phyloP scores from a whole-genome alignment of 1,140 invertebrate species.

The Musca vetustissima region DNA sequence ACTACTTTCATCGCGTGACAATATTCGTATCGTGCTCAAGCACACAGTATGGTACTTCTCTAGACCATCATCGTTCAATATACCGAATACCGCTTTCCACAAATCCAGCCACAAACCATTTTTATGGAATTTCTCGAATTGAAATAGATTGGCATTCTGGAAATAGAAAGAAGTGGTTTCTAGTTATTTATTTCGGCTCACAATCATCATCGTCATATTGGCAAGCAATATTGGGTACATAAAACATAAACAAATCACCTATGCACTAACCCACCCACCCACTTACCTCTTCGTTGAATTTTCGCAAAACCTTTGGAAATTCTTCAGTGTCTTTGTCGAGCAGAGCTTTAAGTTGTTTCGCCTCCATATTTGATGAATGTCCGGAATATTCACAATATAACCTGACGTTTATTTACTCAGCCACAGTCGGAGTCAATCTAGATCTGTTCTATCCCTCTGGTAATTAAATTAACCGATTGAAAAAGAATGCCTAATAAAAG shows the following conservation, averaged over 20 bases:
- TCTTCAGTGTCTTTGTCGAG: slow-evolving; percentile 38
- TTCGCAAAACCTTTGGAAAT: slow-evolving; percentile 39
- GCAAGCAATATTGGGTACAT: background rate
- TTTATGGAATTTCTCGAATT: slow-evolving; percentile 59
- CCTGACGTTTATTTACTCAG: too few relatives aligned
- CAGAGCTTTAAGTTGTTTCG: slow-evolving; percentile 42
- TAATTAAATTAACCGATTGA: too few relatives aligned
- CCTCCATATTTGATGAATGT: slow-evolving; percentile 38
- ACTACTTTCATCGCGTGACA: slow-evolving; percentile 73
- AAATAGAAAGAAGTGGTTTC: slow-evolving; percentile 28
- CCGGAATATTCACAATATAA: background rate
- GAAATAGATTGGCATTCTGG: slow-evolving; percentile 58
- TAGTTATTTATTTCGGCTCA: background rate
- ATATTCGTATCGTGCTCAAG: slow-evolving; percentile 61
- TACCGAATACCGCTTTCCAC: slow-evolving; percentile 60
- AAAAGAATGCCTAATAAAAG: too few relatives aligned
- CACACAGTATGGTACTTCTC: slow-evolving; percentile 55
- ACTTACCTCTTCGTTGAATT: slow-evolving; percentile 47
- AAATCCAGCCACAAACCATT: slow-evolving; percentile 57
- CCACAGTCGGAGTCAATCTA: too few relatives aligned
- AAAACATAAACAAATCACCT: background rate
- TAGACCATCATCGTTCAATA: slow-evolving; percentile 55
- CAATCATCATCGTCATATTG: background rate
- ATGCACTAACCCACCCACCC: background rate
- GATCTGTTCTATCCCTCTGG: too few relatives aligned